phyloP scores from a whole-genome alignment of 1,140 invertebrate genomes.

The Ceratosolen solmsi region DNA sequence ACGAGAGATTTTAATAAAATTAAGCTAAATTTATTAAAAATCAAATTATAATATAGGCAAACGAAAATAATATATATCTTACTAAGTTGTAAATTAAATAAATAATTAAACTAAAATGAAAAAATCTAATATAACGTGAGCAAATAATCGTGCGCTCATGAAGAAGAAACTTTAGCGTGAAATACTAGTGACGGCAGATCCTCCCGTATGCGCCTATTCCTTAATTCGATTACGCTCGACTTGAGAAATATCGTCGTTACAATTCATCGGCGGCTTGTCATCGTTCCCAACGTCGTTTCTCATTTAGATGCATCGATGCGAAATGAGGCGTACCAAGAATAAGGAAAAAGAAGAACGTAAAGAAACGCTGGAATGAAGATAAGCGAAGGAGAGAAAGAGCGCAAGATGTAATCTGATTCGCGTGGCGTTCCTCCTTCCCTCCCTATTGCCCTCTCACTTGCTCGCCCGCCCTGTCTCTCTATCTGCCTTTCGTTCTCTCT shows the following conservation, averaged over 20 bases:
- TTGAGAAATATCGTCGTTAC: conserved; percentile 29
- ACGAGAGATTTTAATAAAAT: too few relatives aligned
- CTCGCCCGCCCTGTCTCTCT: conserved; percentile 20
- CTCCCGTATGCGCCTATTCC: neutral
- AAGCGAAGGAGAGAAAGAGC: conserved; percentile 58
- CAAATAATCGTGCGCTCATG: neutral
- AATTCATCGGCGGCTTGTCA: conserved; percentile 1
- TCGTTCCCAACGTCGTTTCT: conserved; percentile 8
- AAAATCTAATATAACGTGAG: neutral
- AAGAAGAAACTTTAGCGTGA: neutral
- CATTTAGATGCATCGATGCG: conserved; percentile 52
- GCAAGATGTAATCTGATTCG: conserved; percentile 71
- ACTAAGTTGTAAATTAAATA: too few relatives aligned
- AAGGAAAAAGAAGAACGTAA: conserved; percentile 11
- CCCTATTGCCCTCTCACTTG: neutral
- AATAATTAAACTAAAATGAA: neutral
- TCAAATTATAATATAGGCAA: too few relatives aligned
- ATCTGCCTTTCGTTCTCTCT: neutral
- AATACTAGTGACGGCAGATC: neutral
- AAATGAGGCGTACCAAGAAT: conserved; percentile 64
- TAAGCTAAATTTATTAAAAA: too few relatives aligned
- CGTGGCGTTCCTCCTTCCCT: conserved; percentile 52
- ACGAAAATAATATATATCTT: neutral
- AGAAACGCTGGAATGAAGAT: conserved; percentile 61
- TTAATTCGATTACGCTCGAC: conserved; percentile 39